Evolutionary conservation across 2,797 vertebrate species (phyloP).

Genomic region (Cetoscarus ocellatus): DNA sequence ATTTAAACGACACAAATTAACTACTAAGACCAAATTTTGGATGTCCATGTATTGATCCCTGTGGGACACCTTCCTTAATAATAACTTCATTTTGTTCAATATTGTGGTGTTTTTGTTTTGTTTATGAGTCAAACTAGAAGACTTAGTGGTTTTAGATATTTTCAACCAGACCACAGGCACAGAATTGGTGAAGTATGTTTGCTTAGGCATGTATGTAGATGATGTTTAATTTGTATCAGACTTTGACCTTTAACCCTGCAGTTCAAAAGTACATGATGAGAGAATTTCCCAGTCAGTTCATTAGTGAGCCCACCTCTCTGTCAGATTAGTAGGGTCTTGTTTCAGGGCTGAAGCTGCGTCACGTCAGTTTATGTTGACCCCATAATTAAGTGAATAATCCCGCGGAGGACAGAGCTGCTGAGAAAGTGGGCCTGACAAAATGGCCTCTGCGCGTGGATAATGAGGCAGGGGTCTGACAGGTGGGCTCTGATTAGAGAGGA

Average conservation of each 20-base stretch:
- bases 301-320: constrained; percentile 65
- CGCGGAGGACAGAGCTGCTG: constrained; percentile 84
- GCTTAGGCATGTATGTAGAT: no score
- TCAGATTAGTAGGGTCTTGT: constrained; percentile 57
- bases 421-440: constrained; percentile 87
- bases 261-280: constrained; percentile 46
- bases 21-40: no score
- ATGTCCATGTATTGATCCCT: no score
- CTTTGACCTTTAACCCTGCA: constrained; percentile 59
- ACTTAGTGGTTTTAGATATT: no score
- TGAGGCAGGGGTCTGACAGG: constrained; percentile 94
- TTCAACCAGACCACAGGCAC: no score
- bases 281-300: constrained; percentile 48
- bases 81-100: no score
- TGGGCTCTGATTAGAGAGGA: constrained; percentile 91
- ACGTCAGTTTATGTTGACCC: constrained; percentile 72
- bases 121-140: no score
- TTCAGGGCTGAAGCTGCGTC: constrained; percentile 25
- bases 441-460: constrained; percentile 92
- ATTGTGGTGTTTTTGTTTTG: no score
- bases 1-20: no score
- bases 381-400: constrained; percentile 97
- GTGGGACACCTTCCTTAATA: no score
- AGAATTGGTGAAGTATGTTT: no score
- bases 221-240: constrained; percentile 6